phyloP scores from a whole-genome alignment of 2,113 vertebrate species.

The Tapirus terrestris region DNA sequence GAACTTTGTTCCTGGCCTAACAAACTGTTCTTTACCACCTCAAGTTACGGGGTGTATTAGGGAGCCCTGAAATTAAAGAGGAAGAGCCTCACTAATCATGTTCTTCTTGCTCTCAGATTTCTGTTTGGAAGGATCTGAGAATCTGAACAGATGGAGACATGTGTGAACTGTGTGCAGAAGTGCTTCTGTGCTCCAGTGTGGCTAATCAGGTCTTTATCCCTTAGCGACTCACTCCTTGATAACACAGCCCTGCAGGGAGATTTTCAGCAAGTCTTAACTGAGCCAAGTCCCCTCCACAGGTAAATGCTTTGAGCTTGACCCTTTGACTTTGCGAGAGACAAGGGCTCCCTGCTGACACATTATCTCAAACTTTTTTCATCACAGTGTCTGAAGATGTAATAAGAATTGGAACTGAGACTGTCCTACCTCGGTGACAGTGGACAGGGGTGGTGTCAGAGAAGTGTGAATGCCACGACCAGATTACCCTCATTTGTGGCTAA shows the following conservation, averaged over 20 bases:
- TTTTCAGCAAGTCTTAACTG: conserved; percentile 12
- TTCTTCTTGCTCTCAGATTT: not conserved
- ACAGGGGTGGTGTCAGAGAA: not conserved
- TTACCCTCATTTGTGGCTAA: conserved; percentile 40
- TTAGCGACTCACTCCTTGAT: not conserved
- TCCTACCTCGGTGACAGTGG: not conserved
- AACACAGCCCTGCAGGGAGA: not conserved
- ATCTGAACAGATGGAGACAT: conserved; percentile 9
- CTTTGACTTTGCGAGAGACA: conserved; percentile 23
- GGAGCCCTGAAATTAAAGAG: not conserved
- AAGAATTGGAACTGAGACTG: not conserved
- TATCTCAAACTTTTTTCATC: conserved; percentile 23
- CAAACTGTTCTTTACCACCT: not conserved
- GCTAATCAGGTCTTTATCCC: not conserved
- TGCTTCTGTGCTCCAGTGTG: not conserved
- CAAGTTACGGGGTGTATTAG: not conserved
- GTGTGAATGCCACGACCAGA: not conserved
- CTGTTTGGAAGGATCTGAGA: not conserved
- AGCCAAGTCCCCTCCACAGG: not conserved
- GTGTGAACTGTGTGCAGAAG: not conserved
- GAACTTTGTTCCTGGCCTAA: conserved; percentile 7
- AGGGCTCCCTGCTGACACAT: not conserved
- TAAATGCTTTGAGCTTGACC: conserved; percentile 8
- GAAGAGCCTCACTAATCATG: not conserved
- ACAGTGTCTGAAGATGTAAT: not conserved